Evolutionary conservation across 1,140 invertebrate species (phyloP).

Genomic region (Neodiprion virginianus): DNA sequence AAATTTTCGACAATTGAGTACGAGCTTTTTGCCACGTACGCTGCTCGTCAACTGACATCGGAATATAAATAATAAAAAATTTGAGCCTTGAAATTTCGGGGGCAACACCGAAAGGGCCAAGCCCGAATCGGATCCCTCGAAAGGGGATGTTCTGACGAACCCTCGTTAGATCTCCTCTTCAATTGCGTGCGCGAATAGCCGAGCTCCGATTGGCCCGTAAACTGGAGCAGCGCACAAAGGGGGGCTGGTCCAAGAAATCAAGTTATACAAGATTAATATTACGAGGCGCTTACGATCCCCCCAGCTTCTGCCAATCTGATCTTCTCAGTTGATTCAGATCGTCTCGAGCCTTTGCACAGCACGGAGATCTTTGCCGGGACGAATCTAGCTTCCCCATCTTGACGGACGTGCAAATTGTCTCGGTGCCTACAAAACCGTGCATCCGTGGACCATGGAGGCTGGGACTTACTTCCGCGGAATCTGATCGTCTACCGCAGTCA

Average conservation of each 20-base stretch:
- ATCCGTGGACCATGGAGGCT: too few relatives aligned
- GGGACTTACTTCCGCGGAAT: too few relatives aligned
- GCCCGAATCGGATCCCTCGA: not conserved
- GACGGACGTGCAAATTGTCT: too few relatives aligned
- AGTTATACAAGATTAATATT: not conserved
- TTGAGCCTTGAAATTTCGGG: too few relatives aligned
- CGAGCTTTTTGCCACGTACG: too few relatives aligned
- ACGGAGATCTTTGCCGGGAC: not conserved
- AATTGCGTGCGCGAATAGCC: not conserved
- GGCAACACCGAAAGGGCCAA: too few relatives aligned
- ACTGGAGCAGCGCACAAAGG: slow-evolving; percentile 44
- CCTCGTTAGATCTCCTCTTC: not conserved
- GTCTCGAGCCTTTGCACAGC: not conserved
- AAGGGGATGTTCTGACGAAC: not conserved
- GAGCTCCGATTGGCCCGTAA: slow-evolving; percentile 47
- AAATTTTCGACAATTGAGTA: too few relatives aligned
- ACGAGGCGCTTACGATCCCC: not conserved
- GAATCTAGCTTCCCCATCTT: not conserved
- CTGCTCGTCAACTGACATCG: too few relatives aligned
- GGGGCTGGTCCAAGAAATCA: slow-evolving; percentile 25
- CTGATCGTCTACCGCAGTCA: too few relatives aligned
- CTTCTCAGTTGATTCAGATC: not conserved
- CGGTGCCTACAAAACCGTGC: too few relatives aligned
- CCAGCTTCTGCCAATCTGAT: not conserved
- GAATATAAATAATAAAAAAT: too few relatives aligned